These are phyloP conservation scores for Netelia melanura DNA, from an alignment of 2,888 invertebrate species.

Conservation along the genomic window DNA sequence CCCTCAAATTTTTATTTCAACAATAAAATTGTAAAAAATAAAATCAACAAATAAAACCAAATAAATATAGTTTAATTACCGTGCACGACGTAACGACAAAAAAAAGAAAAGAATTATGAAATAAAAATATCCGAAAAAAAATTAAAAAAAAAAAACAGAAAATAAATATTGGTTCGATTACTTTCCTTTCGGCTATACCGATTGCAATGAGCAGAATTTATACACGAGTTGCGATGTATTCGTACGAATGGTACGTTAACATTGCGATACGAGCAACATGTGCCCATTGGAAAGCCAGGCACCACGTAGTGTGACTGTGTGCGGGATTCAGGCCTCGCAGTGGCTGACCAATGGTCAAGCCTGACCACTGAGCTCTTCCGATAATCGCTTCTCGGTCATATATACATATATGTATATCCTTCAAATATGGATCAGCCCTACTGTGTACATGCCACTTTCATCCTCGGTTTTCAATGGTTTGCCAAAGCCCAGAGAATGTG, in stretches of 20 bases:
- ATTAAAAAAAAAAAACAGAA: no score
- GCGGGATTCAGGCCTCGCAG: constrained; percentile 22
- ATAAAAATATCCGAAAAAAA: neutral
- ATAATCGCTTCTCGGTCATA: constrained; percentile 59
- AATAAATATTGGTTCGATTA: no score
- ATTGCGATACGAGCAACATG: constrained; percentile 55
- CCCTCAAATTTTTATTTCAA: no score
- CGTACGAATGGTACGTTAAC: constrained; percentile 16
- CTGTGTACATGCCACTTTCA: constrained; percentile 48
- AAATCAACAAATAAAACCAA: no score
- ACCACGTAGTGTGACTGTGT: constrained; percentile 2
- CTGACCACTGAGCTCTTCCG: constrained; percentile 58
- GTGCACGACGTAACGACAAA: no score
- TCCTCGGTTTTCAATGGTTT: constrained; percentile 50
- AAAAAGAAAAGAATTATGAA: constrained; percentile 17
- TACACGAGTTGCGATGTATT: neutral
- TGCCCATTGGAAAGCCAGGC: constrained; percentile 29
- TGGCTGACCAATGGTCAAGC: constrained; percentile 59
- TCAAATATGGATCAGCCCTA: constrained; percentile 38
- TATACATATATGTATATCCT: constrained; percentile 28
- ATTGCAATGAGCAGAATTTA: neutral
- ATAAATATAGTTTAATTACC: no score
- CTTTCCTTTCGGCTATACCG: no score
- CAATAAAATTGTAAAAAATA: no score
- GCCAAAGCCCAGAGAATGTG: constrained; percentile 40